Evolutionary conservation across 2,888 invertebrate species (phyloP), one percentile per base, ranked within the genome.

Genomic region (Geotrupes spiniger): DNA sequence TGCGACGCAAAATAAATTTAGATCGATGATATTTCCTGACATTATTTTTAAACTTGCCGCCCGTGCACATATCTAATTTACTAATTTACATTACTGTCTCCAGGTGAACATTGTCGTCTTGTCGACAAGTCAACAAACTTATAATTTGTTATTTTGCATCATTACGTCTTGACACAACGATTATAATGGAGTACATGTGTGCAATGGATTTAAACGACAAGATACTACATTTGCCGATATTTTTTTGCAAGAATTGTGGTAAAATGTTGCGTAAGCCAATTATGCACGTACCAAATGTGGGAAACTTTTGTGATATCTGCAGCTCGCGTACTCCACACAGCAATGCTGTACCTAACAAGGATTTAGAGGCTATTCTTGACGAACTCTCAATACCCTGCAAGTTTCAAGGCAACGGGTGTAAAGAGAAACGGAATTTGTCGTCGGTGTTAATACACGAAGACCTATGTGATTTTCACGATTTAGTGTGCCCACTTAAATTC

Each of bases 251-350:
- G 17, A 45, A 54, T 33, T 69, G 69, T 46, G 57, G 60, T 10
- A 58, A 62, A 17, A 52, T 68, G 26, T 54, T 63, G 40, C 61
- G 58, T 14, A 50, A 56, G 26, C 68, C 68, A n/a, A 63, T 69
- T 46, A 63, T 64, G 58, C 50, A 67, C 16, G 60, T 64, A 3
- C 59, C 63, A 48, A 55, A 60, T 39, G 36, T 60, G 4, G 68
- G 68, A 14, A 67, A 66, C 43, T 51, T 66, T 11, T 69, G 69
- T 46, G 57, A 58, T 6, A 49, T 46, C 4, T 69, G 69, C 31
- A 51, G 59, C 36, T 52, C 60, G 42, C 57, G 54, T 4, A 42
- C 37, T 4, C 31, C 40, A 31, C 27, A 49, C 2, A 51, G 43
- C 36, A 42, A 41, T n/a, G 51, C 52, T 16, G 28, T 63, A 26